Conservation (phyloP, 2,888 invertebrate species). For the Drosophila maculinotata region DNA sequence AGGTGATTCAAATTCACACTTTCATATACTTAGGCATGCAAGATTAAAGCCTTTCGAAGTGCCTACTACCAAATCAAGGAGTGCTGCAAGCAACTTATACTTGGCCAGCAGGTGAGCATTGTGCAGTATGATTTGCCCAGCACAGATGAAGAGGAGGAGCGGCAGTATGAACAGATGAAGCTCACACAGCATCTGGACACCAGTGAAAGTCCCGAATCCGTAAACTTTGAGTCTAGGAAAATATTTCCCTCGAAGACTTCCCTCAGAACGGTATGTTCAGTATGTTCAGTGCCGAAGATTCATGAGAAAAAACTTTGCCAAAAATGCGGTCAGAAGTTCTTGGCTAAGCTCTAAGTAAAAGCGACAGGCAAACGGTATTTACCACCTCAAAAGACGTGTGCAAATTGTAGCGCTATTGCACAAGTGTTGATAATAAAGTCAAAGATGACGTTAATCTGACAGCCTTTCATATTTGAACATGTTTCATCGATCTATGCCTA, state of each 20-base stretch:
- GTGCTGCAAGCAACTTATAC: constrained; percentile 69
- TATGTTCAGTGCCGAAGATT: background rate
- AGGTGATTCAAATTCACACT: background rate
- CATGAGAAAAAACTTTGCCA: constrained; percentile 48
- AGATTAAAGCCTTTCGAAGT: constrained; percentile 58
- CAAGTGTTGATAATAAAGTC: constrained; percentile 26
- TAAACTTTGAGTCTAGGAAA: background rate
- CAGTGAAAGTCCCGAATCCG: background rate
- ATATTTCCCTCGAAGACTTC: background rate
- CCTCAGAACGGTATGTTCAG: background rate
- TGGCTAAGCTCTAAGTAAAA: constrained; percentile 84
- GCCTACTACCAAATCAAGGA: constrained; percentile 72
- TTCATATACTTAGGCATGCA: constrained; percentile 37
- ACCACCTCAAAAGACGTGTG: background rate
- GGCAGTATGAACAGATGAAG: background rate
- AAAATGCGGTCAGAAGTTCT: constrained; percentile 53
- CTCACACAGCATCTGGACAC: background rate
- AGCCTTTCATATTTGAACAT: constrained; percentile 1
- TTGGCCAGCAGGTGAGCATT: constrained; percentile 57
- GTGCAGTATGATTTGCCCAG: constrained; percentile 65
- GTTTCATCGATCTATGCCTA: constrained; percentile 20
- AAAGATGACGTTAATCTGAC: constrained; percentile 47
- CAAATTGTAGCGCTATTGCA: background rate
- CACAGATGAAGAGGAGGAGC: constrained; percentile 53
- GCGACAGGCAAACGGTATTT: background rate